Evolutionary conservation across 1,140 invertebrate genomes (phyloP), one percentile per base, ranked within the genome.

Genomic region (Cydia strobilella): DNA sequence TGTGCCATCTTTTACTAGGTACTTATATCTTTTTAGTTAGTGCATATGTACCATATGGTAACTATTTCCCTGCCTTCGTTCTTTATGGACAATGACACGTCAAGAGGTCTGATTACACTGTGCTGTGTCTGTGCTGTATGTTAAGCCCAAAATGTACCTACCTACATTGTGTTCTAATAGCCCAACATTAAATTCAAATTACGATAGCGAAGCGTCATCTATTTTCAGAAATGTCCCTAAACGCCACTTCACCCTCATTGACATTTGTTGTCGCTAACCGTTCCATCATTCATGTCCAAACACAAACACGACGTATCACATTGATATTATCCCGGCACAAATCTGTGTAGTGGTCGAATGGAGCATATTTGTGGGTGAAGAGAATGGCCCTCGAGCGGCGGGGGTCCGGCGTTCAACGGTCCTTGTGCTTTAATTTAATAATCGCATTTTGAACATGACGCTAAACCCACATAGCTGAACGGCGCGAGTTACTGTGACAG

Each of bases 341-440:
- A 86, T 82, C 54, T 80, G 76, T 74, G 76, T 69, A 69, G 45
- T 51, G 71, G 71, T 80, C 75, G 75, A 80, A 78, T 81, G 75
- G 72, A 79, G 79, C 76, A 73, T 73, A 77, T 81, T 82, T 80
- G 82, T 84, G 86, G 84, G 76, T 79, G 77, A 76, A 51, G 74
- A 75, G 81, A 85, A 82, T 80, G 76, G 76, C 31, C 73, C 73
- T n/a, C 72, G 54, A 78, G 10, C 84, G 25, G 79, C 82, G 78
- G 85, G 87, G 86, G 86, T 79, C 77, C 82, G 48, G 45, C 66
- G 71, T 75, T 82, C 80, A 76, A 76, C 77, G 79, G 75, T 76
- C 77, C 51, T 78, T 80, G 75, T 48, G 75, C 76, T 79, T 86
- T 87, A 87, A 87, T 89, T 87, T 83, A 87, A 88, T 89, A 89